phyloP scores from a whole-genome alignment of 2,113 vertebrate genomes.

The Verasper variegatus region DNA sequence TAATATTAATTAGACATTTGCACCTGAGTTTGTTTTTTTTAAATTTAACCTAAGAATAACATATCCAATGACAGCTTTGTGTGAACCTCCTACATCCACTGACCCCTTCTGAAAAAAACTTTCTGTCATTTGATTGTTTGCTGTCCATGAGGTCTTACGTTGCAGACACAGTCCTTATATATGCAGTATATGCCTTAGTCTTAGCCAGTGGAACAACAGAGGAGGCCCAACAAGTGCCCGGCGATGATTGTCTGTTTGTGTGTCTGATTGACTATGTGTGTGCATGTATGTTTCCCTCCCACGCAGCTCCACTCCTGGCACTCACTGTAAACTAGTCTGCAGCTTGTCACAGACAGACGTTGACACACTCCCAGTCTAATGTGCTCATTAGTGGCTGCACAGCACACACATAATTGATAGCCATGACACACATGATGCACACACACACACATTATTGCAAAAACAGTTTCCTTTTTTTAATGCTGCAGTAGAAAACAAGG shows the following conservation, averaged over 20 bases:
- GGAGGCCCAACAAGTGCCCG: slow-evolving; percentile 38
- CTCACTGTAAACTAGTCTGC: slow-evolving; percentile 86
- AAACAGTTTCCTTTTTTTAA: slow-evolving; percentile 94
- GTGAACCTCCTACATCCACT: neutral
- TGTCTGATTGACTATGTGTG: slow-evolving; percentile 43
- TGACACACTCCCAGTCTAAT: slow-evolving; percentile 92
- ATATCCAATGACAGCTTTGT: neutral
- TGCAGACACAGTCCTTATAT: neutral
- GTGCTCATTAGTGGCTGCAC: slow-evolving; percentile 91
- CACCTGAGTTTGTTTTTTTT: neutral
- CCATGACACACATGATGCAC: slow-evolving; percentile 72
- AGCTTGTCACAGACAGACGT: slow-evolving; percentile 88
- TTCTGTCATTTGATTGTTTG: neutral
- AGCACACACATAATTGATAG: slow-evolving; percentile 82
- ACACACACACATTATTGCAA: slow-evolving; percentile 88
- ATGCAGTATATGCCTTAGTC: slow-evolving; percentile 2
- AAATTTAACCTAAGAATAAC: neutral
- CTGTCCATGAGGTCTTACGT: neutral
- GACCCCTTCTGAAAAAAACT: neutral
- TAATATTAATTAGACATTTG: too few species aligned
- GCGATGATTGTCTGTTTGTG: slow-evolving; percentile 55
- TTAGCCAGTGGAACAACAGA: slow-evolving; percentile 28
- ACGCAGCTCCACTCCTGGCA: slow-evolving; percentile 86
- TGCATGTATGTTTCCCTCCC: slow-evolving; percentile 71
- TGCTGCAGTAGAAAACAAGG: slow-evolving; percentile 99